Evolutionary conservation across 2,888 invertebrate species (phyloP), one percentile per base, ranked within the genome.

Genomic region (Calameuta idolon): DNA sequence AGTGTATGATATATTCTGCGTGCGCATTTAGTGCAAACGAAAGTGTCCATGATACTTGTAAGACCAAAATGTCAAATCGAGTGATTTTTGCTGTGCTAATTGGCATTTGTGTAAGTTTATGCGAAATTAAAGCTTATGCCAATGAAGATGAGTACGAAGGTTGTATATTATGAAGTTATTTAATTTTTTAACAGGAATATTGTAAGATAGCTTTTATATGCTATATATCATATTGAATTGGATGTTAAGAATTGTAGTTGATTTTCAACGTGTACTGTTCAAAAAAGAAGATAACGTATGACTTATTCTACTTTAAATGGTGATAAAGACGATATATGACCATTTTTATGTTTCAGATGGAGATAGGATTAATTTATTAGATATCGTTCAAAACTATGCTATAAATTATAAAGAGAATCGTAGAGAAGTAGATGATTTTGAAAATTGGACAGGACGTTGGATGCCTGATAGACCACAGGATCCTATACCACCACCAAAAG

Each of bases 401-500:
- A n/a, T 12, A 34, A 74, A 35, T 33, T 68, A 37, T 35, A 12
- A 68, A 33, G 73, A 76, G 12, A 15, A 40, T 31, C 76, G 33
- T 11, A 76, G 76, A 74, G 74, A 69, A 55, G 15, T 69, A 2
- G 69, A 76, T 55, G 74, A 73, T n/a, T n/a, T 55, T 74, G 89
- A 91, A 69, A 82, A 85, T 55, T 92, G 92, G 92, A 87, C 83
- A 0, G 92, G 92, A 30, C 88, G 90, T 34, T 92, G 92, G 92
- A 87, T 92, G 83, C 92, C 92, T 0, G 88, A 89, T 9, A 87
- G 85, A 75, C 83, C 86, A 1, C 81, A 79, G 12, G 85, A 89
- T 75, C 85, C 89, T 11, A 84, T 84, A 55, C 85, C 87, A 23
- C 84, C 88, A 0, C 86, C 88, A 15, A 87, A 88, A 79, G 77